Base-by-base conservation (phyloP, 2,113 vertebrate species). In the Phyllopteryx taeniolatus region DNA sequence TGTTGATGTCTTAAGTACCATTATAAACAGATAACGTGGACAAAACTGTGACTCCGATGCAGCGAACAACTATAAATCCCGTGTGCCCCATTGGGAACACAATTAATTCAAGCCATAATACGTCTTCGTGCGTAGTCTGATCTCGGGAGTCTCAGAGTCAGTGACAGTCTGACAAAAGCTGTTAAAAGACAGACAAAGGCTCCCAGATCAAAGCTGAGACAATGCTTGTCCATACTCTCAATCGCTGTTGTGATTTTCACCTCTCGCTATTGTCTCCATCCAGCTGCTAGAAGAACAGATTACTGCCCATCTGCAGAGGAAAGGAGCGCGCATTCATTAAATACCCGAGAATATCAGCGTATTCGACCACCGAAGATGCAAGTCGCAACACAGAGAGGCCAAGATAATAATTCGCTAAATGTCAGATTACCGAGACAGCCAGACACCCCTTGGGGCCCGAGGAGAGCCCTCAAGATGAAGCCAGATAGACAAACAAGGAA, bases 391-490 rank as follows among this genome's bases (percentile, higher is more conserved):
- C 72, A 9, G 72, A 62, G 33, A 53, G 56, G 67, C 75, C 65
- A 68, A 57, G 46, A 72, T 62, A 78, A 68, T 68, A 68, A 75
- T 76, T 61, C 20, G 14, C 66, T 72, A 66, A 81, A 67, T 54
- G 63, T 80, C 69, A 74, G 77, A 90, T 86, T 78, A 85, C 71
- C 77, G 65, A 61, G 78, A 73, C 49, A 78, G 68, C 47, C 79
- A 72, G 80, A 83, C 78, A 84, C 73, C 81, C 85, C 74, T 71
- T 39, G 8, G 86, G 81, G 80, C 9, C 65, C 13, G 2, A 47
- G 42, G 44, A 78, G 87, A 82, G 81, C 71, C 83, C 80, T 85
- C 33, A 39, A 87, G 80, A 86, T 82, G 79, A 82, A 67, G 81
- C 85, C 80, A 80, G 78, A 80, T 53, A 72, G 71, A 75, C 80